Base-by-base conservation (phyloP, 2,113 vertebrate genomes). In the Siniperca knerii region DNA sequence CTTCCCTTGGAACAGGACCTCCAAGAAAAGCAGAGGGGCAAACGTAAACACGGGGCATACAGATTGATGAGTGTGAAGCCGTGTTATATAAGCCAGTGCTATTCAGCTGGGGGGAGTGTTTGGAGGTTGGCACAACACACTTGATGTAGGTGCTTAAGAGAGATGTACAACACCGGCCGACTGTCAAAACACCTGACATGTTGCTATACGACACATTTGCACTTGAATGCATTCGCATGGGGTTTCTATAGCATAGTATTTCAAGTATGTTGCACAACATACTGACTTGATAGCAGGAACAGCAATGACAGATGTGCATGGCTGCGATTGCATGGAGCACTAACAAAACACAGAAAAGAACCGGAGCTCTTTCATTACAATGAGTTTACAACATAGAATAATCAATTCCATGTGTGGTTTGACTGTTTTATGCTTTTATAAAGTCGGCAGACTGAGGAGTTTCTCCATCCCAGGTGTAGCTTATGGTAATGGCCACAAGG, bases 151-250 rank as follows among this genome's bases (percentile, higher is more conserved):
- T 75, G 81, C 86, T 82, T 61, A 54, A 78, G 83, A 90, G 75
- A 87, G 68, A 89, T 54, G 67, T 69, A 79, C 52, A 85, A 86
- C 83, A 68, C 66, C 35, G 8, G 79, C 84, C 54, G 37, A 21
- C 85, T 92, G 89, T 93, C 91, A 94, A 91, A 94, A 90, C 91
- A 93, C 67, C 79, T 61, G 88, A 82, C 92, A 12, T 87, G 93
- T 92, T 86, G 62, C 88, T 86, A 85, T 91, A 79, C 8, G 83
- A 46, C 11, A 29, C 52, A 60, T 83, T 89, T 87, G 76, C 85
- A 54, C 88, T 76, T 65, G 81, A 77, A 79, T 57, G 81, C 67
- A 55, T 69, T 67, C 44, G 15, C 77, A 48, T 25, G 25, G 54
- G 62, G 25, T 73, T 82, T 83, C 78, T 60, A 80, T 77, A 77